Conservation (phyloP, 2,797 vertebrate genomes). For the Rhinoraja longicauda region DNA sequence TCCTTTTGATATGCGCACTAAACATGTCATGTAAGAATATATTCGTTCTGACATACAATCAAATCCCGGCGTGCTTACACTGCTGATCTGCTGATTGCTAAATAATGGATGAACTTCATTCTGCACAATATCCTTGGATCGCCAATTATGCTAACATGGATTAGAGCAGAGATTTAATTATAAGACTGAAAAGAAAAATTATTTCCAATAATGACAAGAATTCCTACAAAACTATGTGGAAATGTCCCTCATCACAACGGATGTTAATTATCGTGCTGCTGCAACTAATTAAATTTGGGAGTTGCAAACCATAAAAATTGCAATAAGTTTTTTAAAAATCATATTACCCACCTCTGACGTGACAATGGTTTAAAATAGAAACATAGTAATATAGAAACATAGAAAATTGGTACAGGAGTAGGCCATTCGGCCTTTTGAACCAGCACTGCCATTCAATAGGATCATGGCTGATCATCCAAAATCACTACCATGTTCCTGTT, state of each 20-base stretch:
- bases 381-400: too few species aligned
- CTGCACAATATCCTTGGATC: background rate
- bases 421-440: too few species aligned
- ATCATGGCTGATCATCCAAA: too few species aligned
- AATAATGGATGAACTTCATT: background rate
- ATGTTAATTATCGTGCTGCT: background rate
- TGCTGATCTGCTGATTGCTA: background rate
- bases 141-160: background rate
- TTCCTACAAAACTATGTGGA: background rate
- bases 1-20: too few species aligned
- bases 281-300: background rate
- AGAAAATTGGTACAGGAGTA: too few species aligned
- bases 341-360: background rate
- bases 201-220: background rate
- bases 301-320: background rate
- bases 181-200: background rate
- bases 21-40: too few species aligned
- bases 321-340: background rate
- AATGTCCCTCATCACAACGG: background rate
- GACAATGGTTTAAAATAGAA: background rate
- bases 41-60: background rate
- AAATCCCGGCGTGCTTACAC: background rate
- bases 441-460: too few species aligned
- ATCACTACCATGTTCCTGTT: too few species aligned
- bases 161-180: background rate